A percentile compares a stretch with the other conserved stretches of the same genome.
Evolutionary conservation across 2,888 invertebrate species (phyloP).

Genomic region (Lycophotia porphyrea): DNA sequence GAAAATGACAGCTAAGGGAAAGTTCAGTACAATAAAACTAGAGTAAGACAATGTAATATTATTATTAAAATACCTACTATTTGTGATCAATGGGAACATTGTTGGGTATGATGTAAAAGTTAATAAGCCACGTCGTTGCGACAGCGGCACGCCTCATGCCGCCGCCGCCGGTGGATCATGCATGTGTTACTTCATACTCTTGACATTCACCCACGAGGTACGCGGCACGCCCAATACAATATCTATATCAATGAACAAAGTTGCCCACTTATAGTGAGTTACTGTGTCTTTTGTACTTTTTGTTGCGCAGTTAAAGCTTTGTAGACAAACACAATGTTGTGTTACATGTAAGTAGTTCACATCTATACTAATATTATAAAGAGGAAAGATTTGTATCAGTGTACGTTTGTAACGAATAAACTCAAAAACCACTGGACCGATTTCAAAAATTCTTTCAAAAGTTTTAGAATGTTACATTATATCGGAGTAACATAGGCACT

Average conservation of each 20-base stretch:
- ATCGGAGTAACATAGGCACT: too few relatives aligned
- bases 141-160: conserved; percentile 3
- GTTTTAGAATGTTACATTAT: too few relatives aligned
- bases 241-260: conserved; percentile 38
- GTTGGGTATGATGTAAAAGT: conserved; percentile 44
- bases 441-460: too few relatives aligned
- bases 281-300: neutral
- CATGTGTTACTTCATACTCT: conserved; percentile 45
- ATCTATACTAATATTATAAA: too few relatives aligned
- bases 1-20: conserved; percentile 25
- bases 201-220: conserved; percentile 49
- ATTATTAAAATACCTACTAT: conserved; percentile 21
- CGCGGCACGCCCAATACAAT: conserved; percentile 16
- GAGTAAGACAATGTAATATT: conserved; percentile 3
- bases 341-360: neutral
- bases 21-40: conserved; percentile 35
- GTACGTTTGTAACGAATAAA: too few relatives aligned
- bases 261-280: conserved; percentile 7
- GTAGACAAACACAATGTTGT: conserved; percentile 6
- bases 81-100: conserved; percentile 36
- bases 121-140: conserved; percentile 47
- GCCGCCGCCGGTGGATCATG: conserved; percentile 20
- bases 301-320: conserved; percentile 2
- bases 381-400: too few relatives aligned
- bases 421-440: too few relatives aligned